These are phyloP conservation scores for Caenorhabditis drosophilae DNA, from an alignment of 2,888 invertebrate genomes.

Conservation along the genomic window DNA sequence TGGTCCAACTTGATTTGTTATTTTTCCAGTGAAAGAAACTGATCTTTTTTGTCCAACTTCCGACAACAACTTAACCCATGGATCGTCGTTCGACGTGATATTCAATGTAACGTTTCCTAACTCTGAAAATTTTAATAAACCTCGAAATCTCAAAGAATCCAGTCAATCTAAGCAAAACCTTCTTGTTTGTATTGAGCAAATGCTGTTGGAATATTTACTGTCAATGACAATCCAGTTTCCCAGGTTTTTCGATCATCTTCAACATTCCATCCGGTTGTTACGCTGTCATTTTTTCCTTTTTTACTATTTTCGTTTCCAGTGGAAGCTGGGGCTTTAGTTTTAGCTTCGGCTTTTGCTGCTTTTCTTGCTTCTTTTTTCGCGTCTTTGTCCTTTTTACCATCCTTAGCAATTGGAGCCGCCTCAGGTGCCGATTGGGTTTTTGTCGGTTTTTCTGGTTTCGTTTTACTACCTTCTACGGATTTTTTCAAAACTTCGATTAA, in stretches of 20 bases:
- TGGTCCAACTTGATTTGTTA: constrained; percentile 26
- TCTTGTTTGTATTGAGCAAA: constrained; percentile 23
- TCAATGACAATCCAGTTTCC: constrained; percentile 45
- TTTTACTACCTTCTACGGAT: not conserved
- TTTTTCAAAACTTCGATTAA: constrained; percentile 8
- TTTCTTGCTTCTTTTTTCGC: constrained; percentile 34
- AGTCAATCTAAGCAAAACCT: constrained; percentile 2
- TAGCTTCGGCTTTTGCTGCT: constrained; percentile 47
- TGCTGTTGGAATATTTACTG: constrained; percentile 30
- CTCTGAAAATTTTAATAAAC: constrained; percentile 10
- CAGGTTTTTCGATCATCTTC: constrained; percentile 39
- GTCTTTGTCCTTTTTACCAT: constrained; percentile 23
- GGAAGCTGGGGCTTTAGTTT: constrained; percentile 30
- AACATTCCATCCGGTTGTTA: constrained; percentile 13
- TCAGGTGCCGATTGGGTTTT: not conserved
- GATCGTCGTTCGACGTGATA: constrained; percentile 22
- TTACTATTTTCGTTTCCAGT: constrained; percentile 13
- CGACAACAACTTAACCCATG: constrained; percentile 38
- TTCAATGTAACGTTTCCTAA: constrained; percentile 24
- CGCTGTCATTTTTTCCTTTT: not conserved
- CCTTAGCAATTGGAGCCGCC: not conserved
- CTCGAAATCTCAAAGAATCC: too few species aligned
- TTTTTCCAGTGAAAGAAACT: constrained; percentile 39
- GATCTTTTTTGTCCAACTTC: constrained; percentile 29
- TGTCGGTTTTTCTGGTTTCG: too few species aligned